These are phyloP conservation scores for Lepidurus packardi DNA, from an alignment of 1,140 invertebrate species.

Conservation along the genomic window DNA sequence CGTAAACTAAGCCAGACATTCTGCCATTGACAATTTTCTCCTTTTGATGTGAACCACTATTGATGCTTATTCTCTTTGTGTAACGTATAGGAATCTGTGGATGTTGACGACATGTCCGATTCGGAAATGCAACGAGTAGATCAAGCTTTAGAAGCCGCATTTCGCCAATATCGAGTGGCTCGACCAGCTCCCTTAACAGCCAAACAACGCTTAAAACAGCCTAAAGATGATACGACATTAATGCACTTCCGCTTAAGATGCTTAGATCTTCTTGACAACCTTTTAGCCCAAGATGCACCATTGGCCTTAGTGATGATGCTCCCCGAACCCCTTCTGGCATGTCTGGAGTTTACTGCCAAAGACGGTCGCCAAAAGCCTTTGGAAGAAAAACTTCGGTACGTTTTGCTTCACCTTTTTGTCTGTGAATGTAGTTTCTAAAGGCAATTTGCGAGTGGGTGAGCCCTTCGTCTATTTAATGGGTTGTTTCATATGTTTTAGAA, in stretches of 20 bases:
- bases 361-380: slow-evolving; percentile 61
- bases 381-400: slow-evolving; percentile 19
- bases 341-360: slow-evolving; percentile 60
- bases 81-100: slow-evolving; percentile 54
- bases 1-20: slow-evolving; percentile 29
- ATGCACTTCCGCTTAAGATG: slow-evolving; percentile 64
- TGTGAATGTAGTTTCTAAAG: slow-evolving; percentile 52
- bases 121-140: slow-evolving; percentile 66
- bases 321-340: slow-evolving; percentile 57
- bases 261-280: slow-evolving; percentile 63
- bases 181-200: slow-evolving; percentile 42
- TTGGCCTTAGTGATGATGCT: slow-evolving; percentile 61
- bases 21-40: too few relatives aligned
- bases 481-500: background rate
- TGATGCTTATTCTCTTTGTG: too few relatives aligned
- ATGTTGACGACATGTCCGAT: slow-evolving; percentile 68
- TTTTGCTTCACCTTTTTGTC: slow-evolving; percentile 22
- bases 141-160: slow-evolving; percentile 60
- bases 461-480: slow-evolving; percentile 43
- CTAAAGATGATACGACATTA: slow-evolving; percentile 56
- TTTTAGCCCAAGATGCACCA: slow-evolving; percentile 58
- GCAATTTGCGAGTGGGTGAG: slow-evolving; percentile 40
- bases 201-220: slow-evolving; percentile 57
- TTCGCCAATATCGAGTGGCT: slow-evolving; percentile 53
- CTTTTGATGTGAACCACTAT: too few relatives aligned